Conservation (phyloP, 2,113 vertebrate genomes). For the Euleptes europaea region DNA sequence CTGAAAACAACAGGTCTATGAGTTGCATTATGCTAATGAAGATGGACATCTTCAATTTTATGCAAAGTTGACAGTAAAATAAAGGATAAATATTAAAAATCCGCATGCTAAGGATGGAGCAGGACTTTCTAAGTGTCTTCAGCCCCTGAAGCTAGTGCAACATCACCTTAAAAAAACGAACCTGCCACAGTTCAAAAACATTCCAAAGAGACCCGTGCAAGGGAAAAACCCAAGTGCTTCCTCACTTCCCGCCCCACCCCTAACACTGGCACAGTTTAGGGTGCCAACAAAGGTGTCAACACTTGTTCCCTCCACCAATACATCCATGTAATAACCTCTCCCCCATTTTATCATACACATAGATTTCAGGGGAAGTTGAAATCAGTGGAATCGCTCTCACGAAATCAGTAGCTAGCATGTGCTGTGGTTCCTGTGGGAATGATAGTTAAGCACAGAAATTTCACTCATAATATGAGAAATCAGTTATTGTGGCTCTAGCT, state of each 20-base stretch:
- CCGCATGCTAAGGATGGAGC: too few relatives aligned
- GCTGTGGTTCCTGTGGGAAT: neutral
- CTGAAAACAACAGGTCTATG: too few relatives aligned
- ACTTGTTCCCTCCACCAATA: neutral
- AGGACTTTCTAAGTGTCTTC: too few relatives aligned
- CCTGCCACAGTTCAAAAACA: too few relatives aligned
- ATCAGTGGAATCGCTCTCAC: neutral
- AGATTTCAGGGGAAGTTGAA: neutral
- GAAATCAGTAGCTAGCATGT: neutral
- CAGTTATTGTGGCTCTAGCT: constrained; percentile 11
- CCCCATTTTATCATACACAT: neutral
- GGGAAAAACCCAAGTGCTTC: too few relatives aligned
- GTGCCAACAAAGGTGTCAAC: neutral
- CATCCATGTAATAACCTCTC: neutral
- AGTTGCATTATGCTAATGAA: too few relatives aligned
- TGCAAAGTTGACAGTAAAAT: neutral
- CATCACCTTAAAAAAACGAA: too few relatives aligned
- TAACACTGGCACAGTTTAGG: neutral
- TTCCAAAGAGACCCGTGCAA: too few relatives aligned
- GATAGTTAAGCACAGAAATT: neutral
- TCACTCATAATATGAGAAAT: constrained; percentile 2
- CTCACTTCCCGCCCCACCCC: too few relatives aligned
- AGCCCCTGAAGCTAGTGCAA: too few relatives aligned
- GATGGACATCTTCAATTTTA: neutral
- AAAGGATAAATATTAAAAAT: neutral